These are phyloP conservation scores for Aplodontia rufa DNA, from an alignment of 2,113 vertebrate species.

Conservation along the genomic window DNA sequence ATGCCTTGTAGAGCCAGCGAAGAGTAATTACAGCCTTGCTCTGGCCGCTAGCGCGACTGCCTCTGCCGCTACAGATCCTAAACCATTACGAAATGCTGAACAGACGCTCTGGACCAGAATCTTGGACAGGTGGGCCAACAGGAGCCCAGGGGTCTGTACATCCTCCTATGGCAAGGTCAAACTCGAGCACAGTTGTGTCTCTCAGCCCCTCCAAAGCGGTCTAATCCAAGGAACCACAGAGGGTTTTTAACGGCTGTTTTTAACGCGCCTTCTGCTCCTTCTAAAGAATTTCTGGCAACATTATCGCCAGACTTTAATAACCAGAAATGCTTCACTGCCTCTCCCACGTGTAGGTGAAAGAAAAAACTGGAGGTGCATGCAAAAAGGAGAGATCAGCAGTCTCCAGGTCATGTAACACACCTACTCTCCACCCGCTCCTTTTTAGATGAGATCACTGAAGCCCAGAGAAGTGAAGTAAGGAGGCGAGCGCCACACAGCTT, in stretches of 20 bases:
- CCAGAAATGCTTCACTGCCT: not conserved
- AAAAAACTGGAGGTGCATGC: not conserved
- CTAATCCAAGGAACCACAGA: not conserved
- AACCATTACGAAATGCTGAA: not conserved
- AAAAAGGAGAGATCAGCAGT: not conserved
- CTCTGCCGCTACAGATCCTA: not conserved
- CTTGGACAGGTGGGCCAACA: not conserved
- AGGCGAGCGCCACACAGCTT: not conserved
- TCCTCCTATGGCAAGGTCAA: not conserved
- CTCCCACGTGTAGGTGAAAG: not conserved
- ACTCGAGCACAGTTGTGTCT: not conserved
- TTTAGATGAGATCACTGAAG: not conserved
- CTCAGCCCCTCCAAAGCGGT: not conserved
- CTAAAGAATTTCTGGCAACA: not conserved
- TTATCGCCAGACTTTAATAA: not conserved
- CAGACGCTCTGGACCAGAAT: not conserved
- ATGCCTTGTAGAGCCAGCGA: not conserved
- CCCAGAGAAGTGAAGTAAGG: not conserved
- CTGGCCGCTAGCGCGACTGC: not conserved
- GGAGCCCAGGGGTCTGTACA: not conserved
- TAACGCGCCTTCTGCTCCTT: not conserved
- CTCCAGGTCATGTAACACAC: not conserved
- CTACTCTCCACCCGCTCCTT: not conserved
- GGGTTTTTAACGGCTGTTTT: constrained; percentile 5
- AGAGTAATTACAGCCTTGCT: not conserved